Base-by-base conservation (phyloP, 2,888 invertebrate species). In the Phaedon cochleariae region DNA sequence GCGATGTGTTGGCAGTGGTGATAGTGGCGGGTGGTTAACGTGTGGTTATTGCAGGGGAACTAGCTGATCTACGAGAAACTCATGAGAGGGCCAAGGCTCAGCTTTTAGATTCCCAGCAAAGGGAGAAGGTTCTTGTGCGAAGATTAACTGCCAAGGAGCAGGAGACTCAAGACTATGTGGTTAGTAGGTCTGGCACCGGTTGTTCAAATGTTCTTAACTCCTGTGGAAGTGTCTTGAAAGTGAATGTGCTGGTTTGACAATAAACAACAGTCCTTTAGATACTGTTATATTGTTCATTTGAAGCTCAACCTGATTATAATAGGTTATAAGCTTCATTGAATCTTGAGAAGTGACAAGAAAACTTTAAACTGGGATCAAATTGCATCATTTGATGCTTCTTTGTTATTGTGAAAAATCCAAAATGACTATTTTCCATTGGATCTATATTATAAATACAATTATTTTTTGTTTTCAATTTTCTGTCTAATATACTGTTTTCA, bases 161-260 rank as follows among this genome's bases (percentile, higher is more conserved):
- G 84, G 97, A 98, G 86, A 90, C 96, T 83, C 96, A 97, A 85
- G 97, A 97, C 85, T 95, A 93, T 87, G 91, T 94, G 86, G 97
- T 97, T 88, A 88, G 93, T 87, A 83, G 45, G 26, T 45, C 17
- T 45, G 46, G 46, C 29, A 29, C 21, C 3, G 20, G 34, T 46
- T 59, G 68, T 77, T 79, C 79, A 82, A 81, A 81, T 82, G 82
- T 82, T 82, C 81, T 78, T 78, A 77, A 78, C 74, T 75, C 68
- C 76, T 4, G 77, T 73, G 72, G n/a, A 64, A 66, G 66, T 66
- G 66, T 45, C 26, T 57, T 6, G 18, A 57, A 45, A 54, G 54
- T 54, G 41, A 57, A 22, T 26, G 7, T 9, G 1, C 41, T 41
- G 22, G 41, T 37, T 45, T 57, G 45, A 57, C 37, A 37, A 37